Percentiles rank a stretch among this genome's conserved stretches.
phyloP scores from a whole-genome alignment of 2,113 vertebrate genomes.

The Furnarius figulus region DNA sequence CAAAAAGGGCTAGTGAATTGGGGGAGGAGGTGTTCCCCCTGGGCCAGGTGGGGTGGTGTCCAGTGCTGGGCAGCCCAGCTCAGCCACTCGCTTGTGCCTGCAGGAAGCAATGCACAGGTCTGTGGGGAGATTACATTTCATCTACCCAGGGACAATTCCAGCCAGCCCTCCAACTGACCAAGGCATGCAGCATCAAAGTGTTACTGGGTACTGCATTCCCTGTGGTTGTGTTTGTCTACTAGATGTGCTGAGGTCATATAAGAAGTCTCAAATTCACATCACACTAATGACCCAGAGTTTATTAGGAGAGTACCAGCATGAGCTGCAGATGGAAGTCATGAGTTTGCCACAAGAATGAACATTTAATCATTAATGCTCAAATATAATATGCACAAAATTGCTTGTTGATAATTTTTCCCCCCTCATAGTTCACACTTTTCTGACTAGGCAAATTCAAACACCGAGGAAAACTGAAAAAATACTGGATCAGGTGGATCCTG shows the following conservation, averaged over 20 bases:
- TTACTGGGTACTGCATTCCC: neutral
- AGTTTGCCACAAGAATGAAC: neutral
- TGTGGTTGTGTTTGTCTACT: neutral
- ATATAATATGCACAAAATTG: neutral
- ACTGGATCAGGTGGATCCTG: neutral
- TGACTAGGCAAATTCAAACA: neutral
- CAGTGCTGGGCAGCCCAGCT: neutral
- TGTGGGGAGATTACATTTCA: neutral
- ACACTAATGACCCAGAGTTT: neutral
- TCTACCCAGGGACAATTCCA: neutral
- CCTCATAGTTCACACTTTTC: neutral
- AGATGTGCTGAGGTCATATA: neutral
- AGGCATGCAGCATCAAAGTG: neutral
- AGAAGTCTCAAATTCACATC: neutral
- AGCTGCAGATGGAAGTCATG: neutral
- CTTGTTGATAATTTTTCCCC: neutral
- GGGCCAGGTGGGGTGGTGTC: neutral
- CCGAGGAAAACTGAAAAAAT: neutral
- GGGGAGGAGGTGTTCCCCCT: neutral
- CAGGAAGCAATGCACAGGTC: neutral
- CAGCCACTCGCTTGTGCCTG: accelerated
- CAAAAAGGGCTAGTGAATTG: neutral
- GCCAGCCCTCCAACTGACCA: neutral
- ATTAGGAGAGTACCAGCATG: neutral
- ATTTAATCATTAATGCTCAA: neutral